These are phyloP conservation scores for Ceratotherium simum DNA, from an alignment of 2,113 vertebrate species.

Conservation along the genomic window DNA sequence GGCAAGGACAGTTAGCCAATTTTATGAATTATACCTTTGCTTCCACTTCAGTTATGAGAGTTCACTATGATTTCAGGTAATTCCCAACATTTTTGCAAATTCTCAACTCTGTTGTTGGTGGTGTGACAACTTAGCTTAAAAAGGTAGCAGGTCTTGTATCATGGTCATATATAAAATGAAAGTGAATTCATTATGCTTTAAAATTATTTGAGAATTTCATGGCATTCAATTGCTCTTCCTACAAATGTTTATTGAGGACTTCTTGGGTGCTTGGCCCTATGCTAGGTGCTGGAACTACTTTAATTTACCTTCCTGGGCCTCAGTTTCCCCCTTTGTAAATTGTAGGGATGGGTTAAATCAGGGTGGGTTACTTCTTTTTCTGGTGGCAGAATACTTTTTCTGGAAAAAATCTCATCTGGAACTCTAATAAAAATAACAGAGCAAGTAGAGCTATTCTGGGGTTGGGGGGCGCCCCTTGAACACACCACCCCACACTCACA, in stretches of 20 bases:
- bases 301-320: neutral
- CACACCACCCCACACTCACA: neutral
- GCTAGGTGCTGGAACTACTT: neutral
- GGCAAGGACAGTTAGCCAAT: neutral
- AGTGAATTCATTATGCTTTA: slow-evolving; percentile 1
- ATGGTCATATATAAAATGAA: slow-evolving; percentile 11
- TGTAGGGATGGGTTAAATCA: neutral
- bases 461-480: neutral
- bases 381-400: slow-evolving; percentile 30
- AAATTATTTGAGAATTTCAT: slow-evolving; percentile 26
- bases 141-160: neutral
- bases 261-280: neutral
- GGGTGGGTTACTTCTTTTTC: neutral
- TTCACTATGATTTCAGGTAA: slow-evolving; percentile 19
- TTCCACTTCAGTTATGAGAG: neutral
- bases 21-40: neutral
- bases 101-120: neutral
- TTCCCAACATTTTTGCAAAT: neutral
- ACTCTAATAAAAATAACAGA: neutral
- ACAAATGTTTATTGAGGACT: neutral
- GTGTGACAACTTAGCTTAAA: neutral
- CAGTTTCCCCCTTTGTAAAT: slow-evolving; percentile 18
- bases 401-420: slow-evolving; percentile 7
- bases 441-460: neutral
- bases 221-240: neutral